These are phyloP conservation scores for Himalopsyche phryganea DNA, from an alignment of 1,140 invertebrate species.

Conservation along the genomic window DNA sequence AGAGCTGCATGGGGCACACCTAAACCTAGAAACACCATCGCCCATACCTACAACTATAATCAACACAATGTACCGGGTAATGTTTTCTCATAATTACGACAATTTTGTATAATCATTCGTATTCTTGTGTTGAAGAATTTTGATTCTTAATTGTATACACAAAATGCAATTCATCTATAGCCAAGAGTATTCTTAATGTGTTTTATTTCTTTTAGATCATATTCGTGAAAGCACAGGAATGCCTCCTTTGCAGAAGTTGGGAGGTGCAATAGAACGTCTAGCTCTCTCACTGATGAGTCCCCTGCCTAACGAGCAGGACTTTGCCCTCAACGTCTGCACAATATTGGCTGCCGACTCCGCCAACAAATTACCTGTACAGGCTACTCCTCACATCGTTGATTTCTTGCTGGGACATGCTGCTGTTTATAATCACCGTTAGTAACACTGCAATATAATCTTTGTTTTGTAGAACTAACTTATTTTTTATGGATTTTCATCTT, in stretches of 20 bases:
- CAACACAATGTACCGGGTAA: constrained; percentile 77
- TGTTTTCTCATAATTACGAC: no score
- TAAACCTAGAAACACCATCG: constrained; percentile 67
- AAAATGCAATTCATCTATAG: no score
- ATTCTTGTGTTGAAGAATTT: no score
- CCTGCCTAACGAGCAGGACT: constrained; percentile 97
- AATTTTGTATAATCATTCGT: no score
- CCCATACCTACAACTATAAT: constrained; percentile 75
- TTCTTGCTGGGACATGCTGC: constrained; percentile 90
- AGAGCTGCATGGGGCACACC: constrained; percentile 60
- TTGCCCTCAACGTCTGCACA: constrained; percentile 95
- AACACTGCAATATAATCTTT: constrained; percentile 6
- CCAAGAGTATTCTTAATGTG: no score
- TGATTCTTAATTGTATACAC: no score
- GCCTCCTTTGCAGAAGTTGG: constrained; percentile 55
- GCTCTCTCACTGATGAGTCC: constrained; percentile 87
- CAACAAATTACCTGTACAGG: constrained; percentile 78
- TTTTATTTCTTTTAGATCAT: constrained; percentile 60
- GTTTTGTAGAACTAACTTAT: no score
- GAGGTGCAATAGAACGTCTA: constrained; percentile 79
- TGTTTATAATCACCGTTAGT: constrained; percentile 82
- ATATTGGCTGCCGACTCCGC: constrained; percentile 91
- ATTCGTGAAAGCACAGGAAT: constrained; percentile 64
- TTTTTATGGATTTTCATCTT: no score
- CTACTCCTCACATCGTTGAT: constrained; percentile 81